Conservation (phyloP, 2,888 invertebrate genomes). For the Dugesia japonica region DNA sequence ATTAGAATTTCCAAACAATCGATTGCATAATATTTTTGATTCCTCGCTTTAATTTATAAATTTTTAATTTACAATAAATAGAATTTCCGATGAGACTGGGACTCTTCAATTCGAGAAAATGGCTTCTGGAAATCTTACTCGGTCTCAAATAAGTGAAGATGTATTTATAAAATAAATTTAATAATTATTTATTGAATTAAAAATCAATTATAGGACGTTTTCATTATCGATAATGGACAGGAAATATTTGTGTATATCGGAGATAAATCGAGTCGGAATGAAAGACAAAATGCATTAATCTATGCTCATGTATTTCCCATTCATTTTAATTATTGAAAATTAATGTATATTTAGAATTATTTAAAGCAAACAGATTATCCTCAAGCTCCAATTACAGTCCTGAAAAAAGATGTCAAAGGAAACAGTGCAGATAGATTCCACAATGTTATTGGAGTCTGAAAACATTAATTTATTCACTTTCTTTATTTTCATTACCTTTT, state of each 20-base stretch:
- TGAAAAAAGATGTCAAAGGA: not conserved
- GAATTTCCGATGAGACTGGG: not conserved
- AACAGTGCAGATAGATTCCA: not conserved
- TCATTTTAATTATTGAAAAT: no score
- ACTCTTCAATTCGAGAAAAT: not conserved
- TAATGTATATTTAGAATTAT: not conserved
- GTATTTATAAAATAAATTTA: not conserved
- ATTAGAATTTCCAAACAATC: no score
- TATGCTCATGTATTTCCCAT: constrained; percentile 44
- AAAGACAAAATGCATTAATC: constrained; percentile 43
- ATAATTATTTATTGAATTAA: no score
- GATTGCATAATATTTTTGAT: not conserved
- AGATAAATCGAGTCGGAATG: constrained; percentile 39
- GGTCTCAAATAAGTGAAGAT: not conserved
- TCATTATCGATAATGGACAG: constrained; percentile 42
- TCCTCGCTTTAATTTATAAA: not conserved
- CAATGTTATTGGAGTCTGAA: not conserved
- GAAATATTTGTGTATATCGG: constrained; percentile 44
- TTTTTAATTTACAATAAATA: not conserved
- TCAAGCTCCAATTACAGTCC: not conserved
- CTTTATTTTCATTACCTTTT: no score
- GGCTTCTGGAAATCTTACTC: not conserved
- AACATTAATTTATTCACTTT: no score
- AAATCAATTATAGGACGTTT: constrained; percentile 39
- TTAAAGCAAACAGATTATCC: not conserved